These are phyloP conservation scores for Auanema sp. DNA, from an alignment of 2,888 invertebrate genomes.

Conservation along the genomic window DNA sequence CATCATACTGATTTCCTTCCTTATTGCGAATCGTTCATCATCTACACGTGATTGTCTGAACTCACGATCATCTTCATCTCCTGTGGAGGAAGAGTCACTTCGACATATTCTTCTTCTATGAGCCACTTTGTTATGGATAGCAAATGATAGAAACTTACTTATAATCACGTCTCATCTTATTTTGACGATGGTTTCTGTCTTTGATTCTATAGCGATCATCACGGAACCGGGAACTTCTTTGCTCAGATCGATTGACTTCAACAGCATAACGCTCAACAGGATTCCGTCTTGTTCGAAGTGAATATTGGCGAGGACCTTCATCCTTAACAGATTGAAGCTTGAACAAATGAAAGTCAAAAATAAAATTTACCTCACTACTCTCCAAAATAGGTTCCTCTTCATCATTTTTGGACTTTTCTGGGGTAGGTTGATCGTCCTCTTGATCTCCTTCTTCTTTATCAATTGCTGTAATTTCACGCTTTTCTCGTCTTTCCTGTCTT, in stretches of 20 bases:
- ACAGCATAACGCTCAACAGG: conserved; percentile 24
- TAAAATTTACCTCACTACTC: conserved; percentile 15
- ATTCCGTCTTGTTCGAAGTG: conserved; percentile 18
- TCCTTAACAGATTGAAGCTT: conserved; percentile 19
- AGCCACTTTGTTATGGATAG: not conserved
- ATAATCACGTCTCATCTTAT: conserved; percentile 4
- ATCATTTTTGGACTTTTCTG: conserved; percentile 3
- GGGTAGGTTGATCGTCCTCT: not conserved
- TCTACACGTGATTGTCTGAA: conserved; percentile 12
- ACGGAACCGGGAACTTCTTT: not conserved
- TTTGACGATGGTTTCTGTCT: not conserved
- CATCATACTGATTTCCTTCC: conserved; percentile 37
- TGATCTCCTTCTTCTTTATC: not conserved
- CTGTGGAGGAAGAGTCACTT: conserved; percentile 41
- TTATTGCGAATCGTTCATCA: conserved; percentile 22
- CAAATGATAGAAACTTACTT: conserved; percentile 11
- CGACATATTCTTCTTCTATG: conserved; percentile 27
- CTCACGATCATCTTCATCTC: conserved; percentile 25
- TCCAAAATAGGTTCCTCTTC: conserved; percentile 17
- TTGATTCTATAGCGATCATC: not conserved
- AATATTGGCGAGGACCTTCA: conserved; percentile 23
- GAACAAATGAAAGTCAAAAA: too few species aligned
- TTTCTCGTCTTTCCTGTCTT: not conserved
- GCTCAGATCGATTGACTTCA: not conserved
- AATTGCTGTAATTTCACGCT: not conserved